phyloP scores from a whole-genome alignment of 2,888 invertebrate genomes.

The Cheilosia grossa region DNA sequence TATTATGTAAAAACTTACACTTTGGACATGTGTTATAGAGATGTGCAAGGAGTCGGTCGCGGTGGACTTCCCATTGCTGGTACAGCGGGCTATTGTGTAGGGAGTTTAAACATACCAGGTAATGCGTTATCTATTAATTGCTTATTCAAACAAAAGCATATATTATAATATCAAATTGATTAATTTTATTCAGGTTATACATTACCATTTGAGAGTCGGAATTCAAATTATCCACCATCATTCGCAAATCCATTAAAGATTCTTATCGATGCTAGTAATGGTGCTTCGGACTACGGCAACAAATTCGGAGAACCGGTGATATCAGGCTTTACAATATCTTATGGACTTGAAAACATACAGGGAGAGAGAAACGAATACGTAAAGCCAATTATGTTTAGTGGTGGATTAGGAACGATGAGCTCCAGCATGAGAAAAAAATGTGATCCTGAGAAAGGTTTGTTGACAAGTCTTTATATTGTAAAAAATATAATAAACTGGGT shows the following conservation, averaged over 20 bases:
- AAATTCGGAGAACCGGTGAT: conserved; percentile 99
- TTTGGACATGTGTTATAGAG: conserved; percentile 84
- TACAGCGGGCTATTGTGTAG: conserved; percentile 98
- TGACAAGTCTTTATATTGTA: too few relatives aligned
- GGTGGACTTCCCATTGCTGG: conserved; percentile 97
- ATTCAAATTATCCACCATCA: conserved; percentile 91
- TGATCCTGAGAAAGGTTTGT: conserved; percentile 87
- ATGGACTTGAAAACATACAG: conserved; percentile 88
- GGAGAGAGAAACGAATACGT: conserved; percentile 94
- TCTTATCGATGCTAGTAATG: conserved; percentile 97
- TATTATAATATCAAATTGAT: neutral
- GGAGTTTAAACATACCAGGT: conserved; percentile 95
- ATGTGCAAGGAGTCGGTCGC: conserved; percentile 97
- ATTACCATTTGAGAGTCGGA: conserved; percentile 93
- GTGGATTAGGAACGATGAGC: conserved; percentile 96
- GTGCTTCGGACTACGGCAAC: conserved; percentile 99
- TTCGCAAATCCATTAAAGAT: conserved; percentile 96
- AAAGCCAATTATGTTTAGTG: conserved; percentile 99
- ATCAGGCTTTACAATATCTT: conserved; percentile 95
- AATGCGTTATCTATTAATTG: conserved; percentile 54
- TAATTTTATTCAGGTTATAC: conserved; percentile 86
- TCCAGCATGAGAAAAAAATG: conserved; percentile 91
- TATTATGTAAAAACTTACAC: neutral
- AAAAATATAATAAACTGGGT: too few relatives aligned
- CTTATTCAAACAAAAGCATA: neutral